Evolutionary conservation across 2,113 vertebrate genomes (phyloP), one percentile per base, ranked within the genome.

Genomic region (Elephas maximus): DNA sequence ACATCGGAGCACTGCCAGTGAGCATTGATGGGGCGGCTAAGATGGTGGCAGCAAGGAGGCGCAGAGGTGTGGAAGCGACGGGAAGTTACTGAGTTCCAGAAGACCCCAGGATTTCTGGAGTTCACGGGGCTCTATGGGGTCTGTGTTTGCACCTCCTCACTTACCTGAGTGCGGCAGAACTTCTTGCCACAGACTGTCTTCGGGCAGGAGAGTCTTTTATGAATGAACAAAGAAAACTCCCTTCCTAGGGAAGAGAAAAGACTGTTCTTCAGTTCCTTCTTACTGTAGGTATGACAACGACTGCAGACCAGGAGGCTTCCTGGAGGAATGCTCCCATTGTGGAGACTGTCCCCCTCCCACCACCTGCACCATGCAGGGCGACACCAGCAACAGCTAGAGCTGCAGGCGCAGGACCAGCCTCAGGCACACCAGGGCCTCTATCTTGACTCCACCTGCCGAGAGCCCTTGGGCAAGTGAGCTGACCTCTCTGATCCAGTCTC

Each of bases 161-260:
- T 97, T 67, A 98, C 97, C 77, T 6, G 81, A 73, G 1, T 3
- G 44, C 0, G 2, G 17, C 2, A 5, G 73, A 14, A 3, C 44
- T 79, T 88, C 65, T 17, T 95, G 21, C 1, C 71, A 11, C 8
- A 24, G 23, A 0, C 0, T 8, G 1, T 3, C 51, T 81, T 94
- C 8, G 28, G 65, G 15, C 0, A 17, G 0, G 20, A 41, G 6
- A 0, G 0, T 24, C 0, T 74, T 62, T 44, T 94, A 37, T 2
- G 51, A 28, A 23, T 5, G 73, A 74, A 33, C 37, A 74, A 1
- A 80, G 62, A 74, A 3, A 76, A 37, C 1, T 53, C 20, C 89
- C 53, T 95, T 95, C 69, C 97, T 97, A 73, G 28, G 67, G 20
- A 82, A 94, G 33, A 91, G 77, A 69, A 81, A 89, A 37, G 30